Percentiles rank a stretch among this genome's conserved stretches.
These are phyloP conservation scores for Pithys albifrons DNA, from an alignment of 2,113 vertebrate genomes.

Conservation along the genomic window DNA sequence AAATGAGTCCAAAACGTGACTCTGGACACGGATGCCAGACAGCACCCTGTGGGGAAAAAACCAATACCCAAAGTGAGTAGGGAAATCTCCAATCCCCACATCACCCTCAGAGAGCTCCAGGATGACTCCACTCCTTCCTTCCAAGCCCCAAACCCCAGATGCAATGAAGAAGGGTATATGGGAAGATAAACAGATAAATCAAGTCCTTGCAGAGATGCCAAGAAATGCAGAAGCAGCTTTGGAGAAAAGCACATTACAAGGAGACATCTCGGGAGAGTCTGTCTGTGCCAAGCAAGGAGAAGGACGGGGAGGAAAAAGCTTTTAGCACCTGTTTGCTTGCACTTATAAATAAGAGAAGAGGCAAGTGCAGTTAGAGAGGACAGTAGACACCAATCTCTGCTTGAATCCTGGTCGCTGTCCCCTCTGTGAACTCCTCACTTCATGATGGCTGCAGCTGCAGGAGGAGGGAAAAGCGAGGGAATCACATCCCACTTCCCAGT, in stretches of 20 bases:
- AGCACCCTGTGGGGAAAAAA: neutral
- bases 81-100: neutral
- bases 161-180: neutral
- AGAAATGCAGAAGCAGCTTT: neutral
- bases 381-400: neutral
- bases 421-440: neutral
- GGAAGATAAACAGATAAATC: neutral
- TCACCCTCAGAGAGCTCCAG: neutral
- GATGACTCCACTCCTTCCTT: neutral
- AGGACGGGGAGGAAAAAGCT: neutral
- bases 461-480: neutral
- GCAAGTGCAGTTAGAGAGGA: neutral
- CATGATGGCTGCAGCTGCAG: neutral
- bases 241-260: neutral
- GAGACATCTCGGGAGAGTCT: neutral
- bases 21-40: neutral
- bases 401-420: neutral
- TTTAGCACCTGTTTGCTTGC: constrained; percentile 49
- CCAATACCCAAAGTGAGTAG: neutral
- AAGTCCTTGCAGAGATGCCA: neutral
- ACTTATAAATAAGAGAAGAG: constrained; percentile 31
- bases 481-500: neutral
- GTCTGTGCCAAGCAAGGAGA: neutral
- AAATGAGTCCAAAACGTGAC: fast-evolving
- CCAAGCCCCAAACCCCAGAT: neutral